Evolutionary conservation across 2,888 invertebrate species (phyloP).

Genomic region (Epirrhoe alternata): DNA sequence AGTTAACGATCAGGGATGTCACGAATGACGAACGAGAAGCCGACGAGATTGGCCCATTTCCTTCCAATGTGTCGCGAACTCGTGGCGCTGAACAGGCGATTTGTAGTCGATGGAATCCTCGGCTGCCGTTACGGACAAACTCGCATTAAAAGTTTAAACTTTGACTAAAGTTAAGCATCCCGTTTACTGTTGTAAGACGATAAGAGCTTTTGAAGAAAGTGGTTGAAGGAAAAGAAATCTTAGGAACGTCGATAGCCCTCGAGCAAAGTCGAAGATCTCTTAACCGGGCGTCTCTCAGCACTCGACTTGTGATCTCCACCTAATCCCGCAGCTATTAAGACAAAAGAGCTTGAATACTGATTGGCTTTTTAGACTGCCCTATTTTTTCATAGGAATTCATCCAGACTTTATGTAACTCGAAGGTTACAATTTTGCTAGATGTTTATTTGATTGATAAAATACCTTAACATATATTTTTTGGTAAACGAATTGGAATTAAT

Average conservation of each 20-base stretch:
- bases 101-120: conserved; percentile 36
- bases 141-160: conserved; percentile 33
- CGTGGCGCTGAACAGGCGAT: conserved; percentile 25
- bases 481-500: no score
- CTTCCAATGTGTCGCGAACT: conserved; percentile 23
- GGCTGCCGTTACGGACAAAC: conserved; percentile 9
- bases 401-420: neutral
- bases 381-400: conserved; percentile 12
- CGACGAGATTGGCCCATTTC: conserved; percentile 33
- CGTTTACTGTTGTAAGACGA: conserved; percentile 48
- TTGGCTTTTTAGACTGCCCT: conserved; percentile 25
- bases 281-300: conserved; percentile 36
- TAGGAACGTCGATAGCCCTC: conserved; percentile 53
- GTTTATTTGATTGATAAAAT: neutral
- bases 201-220: conserved; percentile 51
- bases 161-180: conserved; percentile 32
- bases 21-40: conserved; percentile 30
- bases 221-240: conserved; percentile 49
- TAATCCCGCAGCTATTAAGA: conserved; percentile 47
- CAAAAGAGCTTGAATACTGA: conserved; percentile 38
- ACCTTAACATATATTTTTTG: neutral
- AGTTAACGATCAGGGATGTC: conserved; percentile 32
- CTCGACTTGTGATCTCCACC: conserved; percentile 42
- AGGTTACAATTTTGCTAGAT: neutral
- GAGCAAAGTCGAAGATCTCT: conserved; percentile 48